These are phyloP conservation scores for Nycteola revayana DNA, from an alignment of 2,888 invertebrate species.

Conservation along the genomic window DNA sequence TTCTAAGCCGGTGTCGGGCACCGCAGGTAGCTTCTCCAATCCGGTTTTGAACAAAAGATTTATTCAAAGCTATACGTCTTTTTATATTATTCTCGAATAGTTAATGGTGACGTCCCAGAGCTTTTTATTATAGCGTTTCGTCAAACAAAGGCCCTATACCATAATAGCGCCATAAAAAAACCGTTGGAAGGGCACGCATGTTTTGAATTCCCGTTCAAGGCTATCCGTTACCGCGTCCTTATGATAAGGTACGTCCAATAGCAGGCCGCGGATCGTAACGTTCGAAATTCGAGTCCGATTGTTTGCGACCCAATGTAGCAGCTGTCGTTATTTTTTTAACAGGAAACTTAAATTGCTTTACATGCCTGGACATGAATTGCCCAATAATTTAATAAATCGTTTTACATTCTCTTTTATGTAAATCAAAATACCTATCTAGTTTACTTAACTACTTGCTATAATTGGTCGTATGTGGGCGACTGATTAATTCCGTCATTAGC, in stretches of 20 bases:
- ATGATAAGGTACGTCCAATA: constrained; percentile 73
- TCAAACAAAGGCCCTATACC: background rate
- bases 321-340: constrained; percentile 9
- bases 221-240: constrained; percentile 47
- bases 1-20: background rate
- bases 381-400: too few relatives aligned
- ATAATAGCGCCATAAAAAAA: constrained; percentile 37
- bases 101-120: too few relatives aligned
- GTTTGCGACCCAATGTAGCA: constrained; percentile 25
- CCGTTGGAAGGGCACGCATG: constrained; percentile 55
- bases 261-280: constrained; percentile 52
- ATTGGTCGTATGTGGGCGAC: too few relatives aligned
- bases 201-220: constrained; percentile 58
- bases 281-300: constrained; percentile 42
- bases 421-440: too few relatives aligned
- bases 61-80: too few relatives aligned
- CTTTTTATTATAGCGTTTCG: too few relatives aligned
- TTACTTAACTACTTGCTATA: too few relatives aligned
- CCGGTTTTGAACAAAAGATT: constrained; percentile 1
- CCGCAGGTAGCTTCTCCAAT: background rate
- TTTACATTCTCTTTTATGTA: too few relatives aligned
- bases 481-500: too few relatives aligned
- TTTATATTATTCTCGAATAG: too few relatives aligned
- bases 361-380: too few relatives aligned
- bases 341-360: too few relatives aligned